Percentiles rank a stretch among this genome's conserved stretches.
phyloP scores from a whole-genome alignment of 2,888 invertebrate genomes.

The Drosophila anomalipes region DNA sequence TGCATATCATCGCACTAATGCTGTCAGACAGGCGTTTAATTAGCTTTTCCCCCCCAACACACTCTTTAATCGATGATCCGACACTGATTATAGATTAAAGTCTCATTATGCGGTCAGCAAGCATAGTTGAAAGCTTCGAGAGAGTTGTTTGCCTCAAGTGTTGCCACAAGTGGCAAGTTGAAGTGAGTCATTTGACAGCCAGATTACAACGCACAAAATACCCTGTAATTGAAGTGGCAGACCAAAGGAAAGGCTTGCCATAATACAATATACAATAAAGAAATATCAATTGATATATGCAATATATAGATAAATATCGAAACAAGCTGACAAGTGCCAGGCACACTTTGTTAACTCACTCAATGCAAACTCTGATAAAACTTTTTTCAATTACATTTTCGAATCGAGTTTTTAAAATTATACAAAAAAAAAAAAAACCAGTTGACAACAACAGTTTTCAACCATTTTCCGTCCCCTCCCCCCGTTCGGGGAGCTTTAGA shows the following conservation, averaged over 20 bases:
- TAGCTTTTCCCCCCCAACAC: conserved; percentile 15
- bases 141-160: conserved; percentile 32
- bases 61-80: conserved; percentile 18
- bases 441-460: not conserved
- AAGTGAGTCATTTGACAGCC: conserved; percentile 11
- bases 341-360: not conserved
- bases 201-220: not conserved
- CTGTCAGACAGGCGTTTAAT: conserved; percentile 29
- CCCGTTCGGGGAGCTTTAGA: no score
- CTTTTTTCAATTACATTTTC: not conserved
- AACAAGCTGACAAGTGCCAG: not conserved
- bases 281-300: not conserved
- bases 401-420: not conserved
- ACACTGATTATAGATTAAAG: conserved; percentile 38
- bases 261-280: not conserved
- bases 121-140: conserved; percentile 7
- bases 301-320: not conserved
- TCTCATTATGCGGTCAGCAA: conserved; percentile 35
- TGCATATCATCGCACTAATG: conserved; percentile 22
- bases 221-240: conserved; percentile 7
- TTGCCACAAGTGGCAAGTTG: conserved; percentile 2
- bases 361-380: not conserved
- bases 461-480: no score
- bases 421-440: not conserved
- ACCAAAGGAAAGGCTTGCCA: not conserved